A percentile compares a stretch with the other conserved stretches of the same genome.
These are phyloP conservation scores for Bergia puertoricense DNA, from an alignment of 92 coral and sea anemone genomes.

Conservation along the genomic window DNA sequence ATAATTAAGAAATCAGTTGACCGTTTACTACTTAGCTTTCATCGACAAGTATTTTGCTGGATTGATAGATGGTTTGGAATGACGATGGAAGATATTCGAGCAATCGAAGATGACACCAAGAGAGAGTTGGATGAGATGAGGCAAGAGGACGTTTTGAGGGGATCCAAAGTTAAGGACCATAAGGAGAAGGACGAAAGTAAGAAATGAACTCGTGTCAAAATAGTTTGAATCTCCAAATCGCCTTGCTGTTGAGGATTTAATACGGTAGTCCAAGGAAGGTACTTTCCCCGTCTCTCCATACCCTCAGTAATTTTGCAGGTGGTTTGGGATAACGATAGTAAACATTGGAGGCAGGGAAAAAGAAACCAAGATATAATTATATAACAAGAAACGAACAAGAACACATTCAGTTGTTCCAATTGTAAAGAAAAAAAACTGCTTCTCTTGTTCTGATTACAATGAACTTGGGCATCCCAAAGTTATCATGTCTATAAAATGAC, in stretches of 20 bases:
- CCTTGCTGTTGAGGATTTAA: neutral
- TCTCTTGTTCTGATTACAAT: no score
- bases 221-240: neutral
- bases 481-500: no score
- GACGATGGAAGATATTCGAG: slow-evolving; percentile 84
- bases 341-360: slow-evolving; percentile 80
- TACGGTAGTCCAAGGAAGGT: no score
- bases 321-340: slow-evolving; percentile 86
- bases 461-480: no score
- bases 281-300: no score
- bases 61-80: slow-evolving; percentile 89
- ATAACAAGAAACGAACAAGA: no score
- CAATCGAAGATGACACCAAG: slow-evolving; percentile 78
- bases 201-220: neutral
- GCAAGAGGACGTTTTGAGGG: slow-evolving; percentile 49
- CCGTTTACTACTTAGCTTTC: slow-evolving; percentile 81
- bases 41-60: slow-evolving; percentile 98
- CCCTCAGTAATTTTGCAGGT: slow-evolving; percentile 14
- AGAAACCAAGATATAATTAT: slow-evolving; percentile 61
- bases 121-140: slow-evolving; percentile 65
- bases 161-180: slow-evolving; percentile 61
- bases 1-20: slow-evolving; percentile 60
- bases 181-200: neutral
- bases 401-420: no score
- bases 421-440: no score